phyloP scores from a whole-genome alignment of 2,888 invertebrate genomes.

The Drosophila antonietae region DNA sequence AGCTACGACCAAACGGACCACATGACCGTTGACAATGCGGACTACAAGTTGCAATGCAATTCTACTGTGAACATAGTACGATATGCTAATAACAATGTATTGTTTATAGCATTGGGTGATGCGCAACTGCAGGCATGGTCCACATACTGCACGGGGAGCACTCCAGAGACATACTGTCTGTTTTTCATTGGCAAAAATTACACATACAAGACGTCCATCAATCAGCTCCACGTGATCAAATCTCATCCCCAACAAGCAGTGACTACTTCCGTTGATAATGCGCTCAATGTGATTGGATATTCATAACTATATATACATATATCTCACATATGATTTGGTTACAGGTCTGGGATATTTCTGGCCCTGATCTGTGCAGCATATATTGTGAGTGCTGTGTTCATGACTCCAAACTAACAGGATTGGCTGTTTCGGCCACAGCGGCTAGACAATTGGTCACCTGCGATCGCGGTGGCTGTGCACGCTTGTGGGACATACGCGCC shows the following conservation, averaged over 20 bases:
- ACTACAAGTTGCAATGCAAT: slow-evolving; percentile 76
- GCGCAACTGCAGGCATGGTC: slow-evolving; percentile 83
- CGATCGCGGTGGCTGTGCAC: slow-evolving; percentile 65
- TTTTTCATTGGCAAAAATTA: slow-evolving; percentile 79
- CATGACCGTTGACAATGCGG: slow-evolving; percentile 60
- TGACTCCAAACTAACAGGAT: slow-evolving; percentile 54
- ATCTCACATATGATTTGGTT: not conserved
- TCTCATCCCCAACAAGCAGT: slow-evolving; percentile 67
- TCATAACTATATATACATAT: not conserved
- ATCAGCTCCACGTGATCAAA: slow-evolving; percentile 75
- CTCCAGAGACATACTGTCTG: slow-evolving; percentile 73
- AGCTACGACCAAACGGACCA: slow-evolving; percentile 74
- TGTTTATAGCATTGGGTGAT: slow-evolving; percentile 77
- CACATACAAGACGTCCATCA: slow-evolving; percentile 80
- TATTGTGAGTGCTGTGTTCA: slow-evolving; percentile 51
- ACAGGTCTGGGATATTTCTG: slow-evolving; percentile 83
- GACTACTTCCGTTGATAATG: slow-evolving; percentile 78
- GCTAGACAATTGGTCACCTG: slow-evolving; percentile 56
- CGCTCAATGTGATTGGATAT: slow-evolving; percentile 72
- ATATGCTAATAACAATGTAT: slow-evolving; percentile 77
- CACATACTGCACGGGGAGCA: slow-evolving; percentile 79
- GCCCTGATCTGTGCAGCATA: slow-evolving; percentile 72
- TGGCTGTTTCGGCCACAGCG: slow-evolving; percentile 40
- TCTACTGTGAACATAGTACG: slow-evolving; percentile 78
- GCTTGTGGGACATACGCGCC: slow-evolving; percentile 63